Percentiles rank a stretch among this genome's conserved stretches.
phyloP scores from a whole-genome alignment of 2,888 invertebrate species.

The Mythimna impura region DNA sequence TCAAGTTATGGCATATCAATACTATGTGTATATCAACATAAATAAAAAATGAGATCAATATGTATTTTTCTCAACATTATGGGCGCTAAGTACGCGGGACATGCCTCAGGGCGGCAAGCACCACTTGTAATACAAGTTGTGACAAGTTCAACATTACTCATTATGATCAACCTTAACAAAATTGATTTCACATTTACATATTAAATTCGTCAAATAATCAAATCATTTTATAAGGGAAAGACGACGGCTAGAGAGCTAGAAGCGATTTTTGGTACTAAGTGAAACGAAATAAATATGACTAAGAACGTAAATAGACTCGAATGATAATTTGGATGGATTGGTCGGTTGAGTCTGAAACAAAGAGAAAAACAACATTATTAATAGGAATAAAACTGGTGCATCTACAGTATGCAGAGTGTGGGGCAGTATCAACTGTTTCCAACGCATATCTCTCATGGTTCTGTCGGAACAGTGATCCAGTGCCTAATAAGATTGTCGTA shows the following conservation, averaged over 20 bases:
- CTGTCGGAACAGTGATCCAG: too few species aligned
- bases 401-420: too few species aligned
- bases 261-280: slow-evolving; percentile 73
- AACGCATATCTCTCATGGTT: too few species aligned
- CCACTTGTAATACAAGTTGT: slow-evolving; percentile 51
- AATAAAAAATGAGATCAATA: slow-evolving; percentile 89
- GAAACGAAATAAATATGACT: slow-evolving; percentile 72
- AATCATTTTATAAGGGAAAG: slow-evolving; percentile 70
- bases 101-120: slow-evolving; percentile 42
- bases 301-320: slow-evolving; percentile 70
- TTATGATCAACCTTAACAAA: slow-evolving; percentile 65
- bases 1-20: slow-evolving; percentile 85
- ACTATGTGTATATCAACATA: slow-evolving; percentile 80
- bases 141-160: slow-evolving; percentile 58
- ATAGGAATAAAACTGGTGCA: background rate
- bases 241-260: slow-evolving; percentile 82
- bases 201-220: slow-evolving; percentile 68
- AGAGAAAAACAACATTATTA: slow-evolving; percentile 26
- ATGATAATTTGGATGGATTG: slow-evolving; percentile 70
- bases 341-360: slow-evolving; percentile 71
- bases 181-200: slow-evolving; percentile 74
- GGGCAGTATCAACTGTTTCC: too few species aligned
- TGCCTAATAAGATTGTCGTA: too few species aligned
- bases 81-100: slow-evolving; percentile 58
- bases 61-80: slow-evolving; percentile 71